Base-by-base conservation (phyloP, 35 echinoderm and acorn worm genomes). In the Acanthaster planci region DNA sequence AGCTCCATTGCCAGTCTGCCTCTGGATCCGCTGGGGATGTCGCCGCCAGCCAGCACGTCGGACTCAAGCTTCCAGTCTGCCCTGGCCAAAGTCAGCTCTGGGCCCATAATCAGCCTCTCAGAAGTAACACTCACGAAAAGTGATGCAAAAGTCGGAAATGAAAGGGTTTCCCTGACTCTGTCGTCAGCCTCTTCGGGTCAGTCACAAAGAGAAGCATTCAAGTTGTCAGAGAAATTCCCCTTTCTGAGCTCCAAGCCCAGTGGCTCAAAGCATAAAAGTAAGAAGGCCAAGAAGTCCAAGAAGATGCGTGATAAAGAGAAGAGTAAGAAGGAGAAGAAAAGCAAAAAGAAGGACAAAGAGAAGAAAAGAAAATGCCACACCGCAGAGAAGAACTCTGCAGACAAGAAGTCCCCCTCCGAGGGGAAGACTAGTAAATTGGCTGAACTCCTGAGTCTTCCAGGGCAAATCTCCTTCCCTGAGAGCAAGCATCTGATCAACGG, bases 281-380 rank as follows among this genome's bases (percentile, higher is more conserved):
- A 86, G 44, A 91, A 89, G 40, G 32, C 80, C 21, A 84, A 85
- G 72, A 91, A 95, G 78, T 78, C 84, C 26, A 93, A 92, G 77
- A 97, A 93, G 67, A 75, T 39, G 35, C 32, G 56, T 29, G 86
- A 86, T 16, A 97, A 88, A 47, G 92, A 97, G 21, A 92, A 84
- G 38, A 56, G 84, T 21, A 89, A 88, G 47, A 78, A 80, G 14
- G 87, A 92, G 32, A 92, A 91, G 60, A 80, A 89, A 68, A 54
- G 75, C 32, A 92, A 92, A 57, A 90, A 89, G 53, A 88, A 97
- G 52, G 80, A 90, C 55, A 94, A 85, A 67, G 86, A 91, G 68
- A 77, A 90, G 59, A 89, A 93, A 23, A 59, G 72, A 37, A 80
- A 90, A 79, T 80, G 60, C 22, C 87, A 88, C 38, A 85, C 34